A percentile compares a stretch with the other conserved stretches of the same genome.
Conservation (phyloP, 2,888 invertebrate genomes). For the Tolmerus cingulatus region DNA sequence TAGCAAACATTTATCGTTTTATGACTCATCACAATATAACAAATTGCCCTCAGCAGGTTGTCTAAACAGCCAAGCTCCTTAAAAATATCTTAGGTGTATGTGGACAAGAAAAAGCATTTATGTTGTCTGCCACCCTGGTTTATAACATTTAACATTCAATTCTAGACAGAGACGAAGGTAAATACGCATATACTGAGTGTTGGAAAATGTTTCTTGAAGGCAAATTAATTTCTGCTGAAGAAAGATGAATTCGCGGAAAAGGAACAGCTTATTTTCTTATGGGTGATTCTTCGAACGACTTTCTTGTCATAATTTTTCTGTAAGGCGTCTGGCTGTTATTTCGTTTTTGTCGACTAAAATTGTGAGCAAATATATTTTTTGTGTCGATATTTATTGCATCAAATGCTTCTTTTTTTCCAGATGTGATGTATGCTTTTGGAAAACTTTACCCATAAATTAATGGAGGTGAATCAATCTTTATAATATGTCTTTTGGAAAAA, state of each 20-base stretch:
- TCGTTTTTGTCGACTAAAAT: neutral
- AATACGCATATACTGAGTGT: neutral
- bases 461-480: no score
- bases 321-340: neutral
- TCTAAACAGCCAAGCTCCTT: neutral
- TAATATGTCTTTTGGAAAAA: no score
- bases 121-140: neutral
- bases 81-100: neutral
- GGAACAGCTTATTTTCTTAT: neutral
- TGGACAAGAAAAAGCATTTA: neutral
- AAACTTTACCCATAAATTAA: no score
- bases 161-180: neutral
- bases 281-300: neutral
- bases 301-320: neutral
- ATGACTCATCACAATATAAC: neutral
- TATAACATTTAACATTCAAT: neutral
- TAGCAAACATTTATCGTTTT: neutral
- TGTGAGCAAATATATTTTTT: neutral
- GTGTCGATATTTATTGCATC: neutral
- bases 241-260: neutral
- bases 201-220: neutral
- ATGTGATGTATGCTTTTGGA: no score
- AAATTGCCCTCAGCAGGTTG: neutral
- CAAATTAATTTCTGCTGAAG: neutral
- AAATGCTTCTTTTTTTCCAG: no score